Conservation (phyloP, 2,888 invertebrate species). For the Anoncus sp. region DNA sequence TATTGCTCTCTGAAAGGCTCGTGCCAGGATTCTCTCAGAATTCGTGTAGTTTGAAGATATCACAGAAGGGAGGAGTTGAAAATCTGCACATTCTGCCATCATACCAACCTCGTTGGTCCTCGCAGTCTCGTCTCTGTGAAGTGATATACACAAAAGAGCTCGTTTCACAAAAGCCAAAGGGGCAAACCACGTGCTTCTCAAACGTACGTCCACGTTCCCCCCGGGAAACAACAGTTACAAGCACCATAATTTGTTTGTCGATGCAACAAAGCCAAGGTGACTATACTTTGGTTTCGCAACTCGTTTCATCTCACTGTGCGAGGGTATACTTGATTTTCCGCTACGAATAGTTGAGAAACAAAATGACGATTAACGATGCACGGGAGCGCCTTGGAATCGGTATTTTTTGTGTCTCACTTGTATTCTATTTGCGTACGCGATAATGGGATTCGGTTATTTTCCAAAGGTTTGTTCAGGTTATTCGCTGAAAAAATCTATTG, state of each 20-base stretch:
- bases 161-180: conserved; percentile 34
- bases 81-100: not conserved
- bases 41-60: conserved; percentile 17
- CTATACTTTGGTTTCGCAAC: not conserved
- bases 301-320: conserved; percentile 3
- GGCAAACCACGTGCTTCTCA: conserved; percentile 13
- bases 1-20: not conserved
- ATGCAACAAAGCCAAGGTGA: conserved; percentile 40
- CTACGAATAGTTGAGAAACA: not conserved
- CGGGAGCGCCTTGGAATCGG: too few relatives aligned
- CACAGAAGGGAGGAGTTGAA: not conserved
- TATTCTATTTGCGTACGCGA: too few relatives aligned
- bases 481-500: too few relatives aligned
- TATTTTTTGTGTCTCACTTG: too few relatives aligned
- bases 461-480: too few relatives aligned
- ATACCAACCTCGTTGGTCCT: not conserved
- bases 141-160: conserved; percentile 37
- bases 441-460: too few relatives aligned
- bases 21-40: not conserved
- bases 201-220: not conserved
- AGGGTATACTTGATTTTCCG: conserved; percentile 1
- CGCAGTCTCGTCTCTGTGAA: not conserved
- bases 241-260: conserved; percentile 49
- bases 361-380: too few relatives aligned
- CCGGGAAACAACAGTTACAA: conserved; percentile 31